Evolutionary conservation across 2,113 vertebrate species (phyloP).

Genomic region (Pogonocichla stellata): DNA sequence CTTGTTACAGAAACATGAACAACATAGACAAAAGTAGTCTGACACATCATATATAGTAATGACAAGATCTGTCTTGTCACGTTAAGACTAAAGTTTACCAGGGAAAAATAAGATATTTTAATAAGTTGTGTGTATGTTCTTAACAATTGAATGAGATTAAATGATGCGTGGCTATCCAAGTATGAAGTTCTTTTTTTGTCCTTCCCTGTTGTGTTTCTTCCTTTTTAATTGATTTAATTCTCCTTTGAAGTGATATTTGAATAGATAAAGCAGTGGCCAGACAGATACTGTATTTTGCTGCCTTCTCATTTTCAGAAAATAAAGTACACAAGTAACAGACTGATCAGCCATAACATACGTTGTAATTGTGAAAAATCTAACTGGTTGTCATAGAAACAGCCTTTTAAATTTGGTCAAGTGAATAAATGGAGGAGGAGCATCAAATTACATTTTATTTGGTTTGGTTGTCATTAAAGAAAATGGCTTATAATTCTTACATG

Average conservation of each 20-base stretch:
- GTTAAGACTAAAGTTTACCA: not conserved
- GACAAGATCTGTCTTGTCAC: not conserved
- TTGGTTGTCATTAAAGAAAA: not conserved
- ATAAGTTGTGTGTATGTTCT: accelerated
- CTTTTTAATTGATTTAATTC: not conserved
- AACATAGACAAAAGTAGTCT: not conserved
- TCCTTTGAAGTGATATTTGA: not conserved
- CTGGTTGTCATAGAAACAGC: not conserved
- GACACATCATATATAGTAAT: not conserved
- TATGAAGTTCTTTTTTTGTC: not conserved
- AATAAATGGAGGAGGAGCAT: not conserved
- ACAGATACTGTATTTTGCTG: not conserved
- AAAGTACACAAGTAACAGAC: not conserved
- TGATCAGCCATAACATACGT: not conserved
- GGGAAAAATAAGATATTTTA: not conserved
- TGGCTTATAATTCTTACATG: not conserved
- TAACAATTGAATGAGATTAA: not conserved
- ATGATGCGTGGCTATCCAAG: not conserved
- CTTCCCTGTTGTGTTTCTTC: not conserved
- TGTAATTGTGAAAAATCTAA: not conserved
- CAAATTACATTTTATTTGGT: not conserved
- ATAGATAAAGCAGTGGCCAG: not conserved
- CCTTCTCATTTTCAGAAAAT: not conserved
- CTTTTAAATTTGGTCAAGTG: not conserved
- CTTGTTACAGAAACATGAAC: not conserved